Base-by-base conservation (phyloP, 2,113 vertebrate species). In the Bombycilla garrulus region DNA sequence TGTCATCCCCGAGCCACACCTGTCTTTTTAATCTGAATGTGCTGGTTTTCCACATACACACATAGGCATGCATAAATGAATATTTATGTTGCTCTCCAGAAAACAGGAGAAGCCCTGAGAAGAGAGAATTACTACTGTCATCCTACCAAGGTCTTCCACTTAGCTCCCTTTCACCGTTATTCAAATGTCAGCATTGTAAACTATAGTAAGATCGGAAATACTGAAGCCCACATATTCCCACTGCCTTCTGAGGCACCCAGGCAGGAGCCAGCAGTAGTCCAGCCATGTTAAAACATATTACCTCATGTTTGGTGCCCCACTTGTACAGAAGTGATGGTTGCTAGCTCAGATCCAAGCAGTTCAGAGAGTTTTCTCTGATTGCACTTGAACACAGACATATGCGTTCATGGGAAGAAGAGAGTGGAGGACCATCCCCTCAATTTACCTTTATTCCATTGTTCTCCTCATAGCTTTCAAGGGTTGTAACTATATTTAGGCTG, bases 401-500 rank as follows among this genome's bases (percentile, higher is more conserved):
- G 22, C 18, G 6, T 76, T 87, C 88, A 45, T 5, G 36, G 73
- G 73, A 9, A n/a, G 73, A 85, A 53, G 18, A 18, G 38, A 81
- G 26, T 48, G 26, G 90, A 83, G 54, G 67, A 88, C 90, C 19
- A 2, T 66, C 79, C 81, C 50, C 74, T 57, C 82, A 79, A 56
- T 92, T 96, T 94, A 93, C n/a, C n/a, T 93, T 92, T 69, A 58
- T 93, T n/a, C 66, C 38, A 77, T 88, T 95, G 79, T 77, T 93
- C 40, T 94, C 78, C 65, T 80, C 42, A 13, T 62, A 88, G 74
- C 45, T 54, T 69, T 70, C 73, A 74, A 70, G 38, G 18, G 38
- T 65, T 81, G 48, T 64, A 65, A 88, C 58, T 82, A 48, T 76
- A 84, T 64, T 84, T 81, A 95, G 57, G 44, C 66, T 87, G 81